Base-by-base conservation (phyloP, 35 echinoderm and acorn worm species). In the Eucidaris tribuloides region DNA sequence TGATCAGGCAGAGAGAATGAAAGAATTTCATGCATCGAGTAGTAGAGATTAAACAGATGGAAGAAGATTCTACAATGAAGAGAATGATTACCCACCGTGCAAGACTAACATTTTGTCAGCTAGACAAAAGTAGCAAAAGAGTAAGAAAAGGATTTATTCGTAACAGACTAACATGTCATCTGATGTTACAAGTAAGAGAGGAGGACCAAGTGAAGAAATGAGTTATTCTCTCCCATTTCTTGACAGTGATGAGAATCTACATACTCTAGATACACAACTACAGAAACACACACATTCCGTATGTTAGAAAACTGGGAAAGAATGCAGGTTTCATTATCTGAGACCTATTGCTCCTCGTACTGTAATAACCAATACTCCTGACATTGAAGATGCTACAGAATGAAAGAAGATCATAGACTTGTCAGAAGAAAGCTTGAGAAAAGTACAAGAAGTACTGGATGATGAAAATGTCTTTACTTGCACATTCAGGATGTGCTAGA, bases 281-380 rank as follows among this genome's bases (percentile, higher is more conserved):
- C 89, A 91, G 31, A 85, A 76, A 4, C 74, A 85, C 39, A 82
- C 25, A 25, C 79, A 82, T 41, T 81, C 89, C 36, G 23, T 50
- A 79, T 91, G 89, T 40, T 25, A 18, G 30, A 78, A 86, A 68
- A 25, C 23, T 29, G 40, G 57, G 45, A 83, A 57, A 41, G 74
- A 13, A 23, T 84, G 88, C 36, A 48, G 81, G 58, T 90, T 90
- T 39, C 18, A 60, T 37, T 78, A 36, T 45, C 85, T 54, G n/a
- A 80, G 43, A 22, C 85, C 49, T 11, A 52, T 52, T n/a, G 61
- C 61, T 64, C 14, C 60, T 31, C 70, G 24, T 41, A 45, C 15
- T 30, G 11, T 38, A 19, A 30, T 66, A 24, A 19, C 61, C 34
- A 31, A 54, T 59, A 61, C 63, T 18, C 61, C 58, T 29, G 7